Evolutionary conservation across 92 coral and sea anemone species (phyloP).

Genomic region (Umimayanthus chanpuru): DNA sequence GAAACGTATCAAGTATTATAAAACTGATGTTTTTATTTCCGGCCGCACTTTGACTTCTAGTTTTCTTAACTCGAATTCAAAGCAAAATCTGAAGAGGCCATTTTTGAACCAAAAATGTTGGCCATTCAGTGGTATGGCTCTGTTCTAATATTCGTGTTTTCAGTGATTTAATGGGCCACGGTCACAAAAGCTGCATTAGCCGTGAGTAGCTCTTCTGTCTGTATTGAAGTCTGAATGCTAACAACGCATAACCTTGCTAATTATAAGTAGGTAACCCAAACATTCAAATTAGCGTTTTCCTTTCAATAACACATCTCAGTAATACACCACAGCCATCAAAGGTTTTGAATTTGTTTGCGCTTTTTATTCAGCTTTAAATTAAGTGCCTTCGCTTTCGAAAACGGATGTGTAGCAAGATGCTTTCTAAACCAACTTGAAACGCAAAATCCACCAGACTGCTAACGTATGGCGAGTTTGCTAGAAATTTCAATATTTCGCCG

Average conservation of each 20-base stretch:
- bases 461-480: constrained; percentile 17
- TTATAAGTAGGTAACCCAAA: constrained; percentile 22
- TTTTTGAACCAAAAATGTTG: not conserved
- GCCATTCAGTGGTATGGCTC: not conserved
- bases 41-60: not conserved
- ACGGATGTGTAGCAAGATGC: not conserved
- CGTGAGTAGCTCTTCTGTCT: not conserved
- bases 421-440: not conserved
- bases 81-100: constrained; percentile 19
- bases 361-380: constrained; percentile 12
- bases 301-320: constrained; percentile 32
- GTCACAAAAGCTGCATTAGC: constrained; percentile 17
- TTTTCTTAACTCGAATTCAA: constrained; percentile 9
- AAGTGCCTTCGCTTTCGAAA: constrained; percentile 7
- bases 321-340: not conserved
- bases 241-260: constrained; percentile 1
- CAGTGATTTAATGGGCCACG: constrained; percentile 4
- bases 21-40: not conserved
- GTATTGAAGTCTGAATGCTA: constrained; percentile 17
- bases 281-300: constrained; percentile 33
- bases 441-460: constrained; percentile 5
- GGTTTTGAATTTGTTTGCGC: not conserved
- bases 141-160: not conserved
- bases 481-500: constrained; percentile 14
- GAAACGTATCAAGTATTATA: not conserved